Conservation (phyloP, 1,140 invertebrate genomes). For the Meteorus sp. region DNA sequence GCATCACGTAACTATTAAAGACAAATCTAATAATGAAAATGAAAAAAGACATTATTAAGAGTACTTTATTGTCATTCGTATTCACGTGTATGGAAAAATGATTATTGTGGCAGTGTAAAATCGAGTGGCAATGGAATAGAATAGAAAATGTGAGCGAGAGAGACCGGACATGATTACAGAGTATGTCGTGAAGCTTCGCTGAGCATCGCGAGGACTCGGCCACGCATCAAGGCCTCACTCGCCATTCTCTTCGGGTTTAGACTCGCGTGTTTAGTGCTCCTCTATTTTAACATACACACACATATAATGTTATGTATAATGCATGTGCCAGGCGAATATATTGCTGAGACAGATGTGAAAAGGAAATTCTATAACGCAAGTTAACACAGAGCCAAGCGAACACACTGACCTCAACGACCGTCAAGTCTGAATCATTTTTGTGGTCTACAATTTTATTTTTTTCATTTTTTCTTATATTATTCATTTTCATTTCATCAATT, state of each 20-base stretch:
- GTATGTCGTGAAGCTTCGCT: constrained; percentile 56
- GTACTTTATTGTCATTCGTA: too few relatives aligned
- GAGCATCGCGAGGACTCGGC: constrained; percentile 56
- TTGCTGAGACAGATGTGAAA: neutral
- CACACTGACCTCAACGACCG: too few relatives aligned
- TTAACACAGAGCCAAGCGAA: too few relatives aligned
- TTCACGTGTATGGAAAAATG: too few relatives aligned
- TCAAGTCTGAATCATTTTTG: too few relatives aligned
- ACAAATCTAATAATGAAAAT: neutral
- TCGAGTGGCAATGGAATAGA: constrained; percentile 27
- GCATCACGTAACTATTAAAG: neutral
- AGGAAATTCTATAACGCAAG: too few relatives aligned
- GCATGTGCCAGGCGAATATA: neutral
- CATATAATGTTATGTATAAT: neutral
- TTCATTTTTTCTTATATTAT: too few relatives aligned
- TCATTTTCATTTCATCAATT: too few relatives aligned
- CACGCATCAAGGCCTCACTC: constrained; percentile 53
- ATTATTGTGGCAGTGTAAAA: too few relatives aligned
- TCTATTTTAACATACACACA: neutral
- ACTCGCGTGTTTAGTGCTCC: neutral
- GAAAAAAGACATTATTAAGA: neutral
- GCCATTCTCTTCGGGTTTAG: constrained; percentile 25
- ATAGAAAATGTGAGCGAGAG: too few relatives aligned
- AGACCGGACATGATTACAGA: constrained; percentile 58
- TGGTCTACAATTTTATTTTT: too few relatives aligned